phyloP scores from a whole-genome alignment of 2,113 vertebrate species.

The Hipposideros armiger region DNA sequence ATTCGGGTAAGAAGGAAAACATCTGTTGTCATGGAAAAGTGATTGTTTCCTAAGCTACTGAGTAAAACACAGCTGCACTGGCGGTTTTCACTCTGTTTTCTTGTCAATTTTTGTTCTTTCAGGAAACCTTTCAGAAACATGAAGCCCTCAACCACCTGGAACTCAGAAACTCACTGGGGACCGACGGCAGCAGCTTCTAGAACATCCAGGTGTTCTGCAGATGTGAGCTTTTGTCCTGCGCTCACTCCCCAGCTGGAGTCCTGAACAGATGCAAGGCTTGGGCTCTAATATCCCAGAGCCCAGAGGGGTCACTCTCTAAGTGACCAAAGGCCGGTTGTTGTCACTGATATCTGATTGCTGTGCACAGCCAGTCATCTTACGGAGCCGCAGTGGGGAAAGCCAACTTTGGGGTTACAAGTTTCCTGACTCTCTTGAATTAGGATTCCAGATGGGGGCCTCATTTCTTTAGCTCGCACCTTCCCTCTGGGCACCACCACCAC shows the following conservation, averaged over 20 bases:
- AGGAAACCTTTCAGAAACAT: conserved; percentile 75
- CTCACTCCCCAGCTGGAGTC: conserved; percentile 53
- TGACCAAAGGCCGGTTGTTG: not conserved
- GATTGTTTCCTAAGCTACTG: conserved; percentile 80
- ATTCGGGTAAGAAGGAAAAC: conserved; percentile 64
- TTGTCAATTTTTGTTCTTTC: conserved; percentile 75
- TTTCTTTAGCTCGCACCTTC: not conserved
- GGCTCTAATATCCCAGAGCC: too few relatives aligned
- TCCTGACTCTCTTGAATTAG: not conserved
- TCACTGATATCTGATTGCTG: not conserved
- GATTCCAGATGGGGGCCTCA: not conserved
- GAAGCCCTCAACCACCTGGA: conserved; percentile 10
- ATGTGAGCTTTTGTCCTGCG: not conserved
- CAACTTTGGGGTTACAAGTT: not conserved
- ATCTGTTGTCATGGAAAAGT: conserved; percentile 75
- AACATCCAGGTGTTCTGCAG: conserved; percentile 36
- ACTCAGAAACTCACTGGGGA: not conserved
- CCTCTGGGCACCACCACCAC: not conserved
- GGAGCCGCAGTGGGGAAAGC: not conserved
- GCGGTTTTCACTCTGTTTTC: conserved; percentile 66
- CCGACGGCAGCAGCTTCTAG: not conserved
- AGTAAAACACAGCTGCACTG: conserved; percentile 71
- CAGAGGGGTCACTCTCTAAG: not conserved
- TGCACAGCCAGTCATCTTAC: not conserved
- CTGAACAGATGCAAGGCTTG: not conserved